Base-by-base conservation (phyloP, 1,140 invertebrate species). In the Heliothis virescens region DNA sequence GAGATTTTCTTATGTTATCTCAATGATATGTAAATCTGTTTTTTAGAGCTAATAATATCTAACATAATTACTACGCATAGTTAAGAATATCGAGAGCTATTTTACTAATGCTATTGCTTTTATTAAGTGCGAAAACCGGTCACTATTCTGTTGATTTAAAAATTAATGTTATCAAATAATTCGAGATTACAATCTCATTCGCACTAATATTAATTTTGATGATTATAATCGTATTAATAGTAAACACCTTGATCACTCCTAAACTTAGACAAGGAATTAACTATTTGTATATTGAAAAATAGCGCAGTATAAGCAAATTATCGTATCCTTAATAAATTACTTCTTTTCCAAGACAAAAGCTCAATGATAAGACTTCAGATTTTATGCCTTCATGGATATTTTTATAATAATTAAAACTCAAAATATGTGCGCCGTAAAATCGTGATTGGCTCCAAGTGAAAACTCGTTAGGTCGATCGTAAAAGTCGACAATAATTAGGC, bases 401-500 rank as follows among this genome's bases (percentile, higher is more conserved):
- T 74, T 78, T 82, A 82, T 80, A 81, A 89, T 88, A 87, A 91
- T 89, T 89, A 91, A 89, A 89, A 89, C 78, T 83, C 85, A 88
- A 88, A 90, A 88, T 89, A 86, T 82, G 79, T 79, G 57, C 82
- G 90, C 89, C 88, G 89, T 94, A 92, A 93, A 93, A 91, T 91
- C 91, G 90, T 92, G 92, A 94, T 94, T 94, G 92, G 90, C 87
- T 93, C 86, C 90, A 92, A 91, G 92, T 94, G 91, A 90, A 93
- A 92, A 91, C 91, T 92, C 91, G 92, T 94, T 94, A 93, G 86
- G 88, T 85, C 84, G 89, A 92, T 93, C 91, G 91, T 94, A 93
- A 93, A 92, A 93, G 91, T 94, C 92, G 89, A 92, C 91, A 94
- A 93, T 94, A 93, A 94, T 94, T 94, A 94, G 91, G 89, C 89